Evolutionary conservation across 2,888 invertebrate genomes (phyloP), one percentile per base, ranked within the genome.

Genomic region (Glomeris marginata): DNA sequence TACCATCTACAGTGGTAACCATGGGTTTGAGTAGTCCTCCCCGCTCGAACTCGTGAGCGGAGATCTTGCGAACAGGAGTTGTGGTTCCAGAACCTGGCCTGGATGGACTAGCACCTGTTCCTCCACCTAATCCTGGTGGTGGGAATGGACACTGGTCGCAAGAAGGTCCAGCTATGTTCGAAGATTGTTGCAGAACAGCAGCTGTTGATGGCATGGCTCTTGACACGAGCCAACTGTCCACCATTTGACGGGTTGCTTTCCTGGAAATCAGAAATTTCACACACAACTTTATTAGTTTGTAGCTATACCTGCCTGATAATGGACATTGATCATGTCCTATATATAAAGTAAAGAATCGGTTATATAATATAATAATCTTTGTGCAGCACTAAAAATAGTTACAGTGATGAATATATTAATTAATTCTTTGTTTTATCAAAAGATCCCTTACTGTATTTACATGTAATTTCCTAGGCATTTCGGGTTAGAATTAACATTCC

Each of bases 1-100:
- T 86, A 15, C 94, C 94, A 66, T 92, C 92, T 53, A 91, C 84
- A 20, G 87, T 90, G 62, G 86, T 90, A 58, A 94, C 85, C 69
- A 94, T 83, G 55, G 92, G 91, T 66, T 90, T 88, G 57, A 91
- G 71, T 20, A 90, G 76, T 55, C 91, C 91, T 21, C 91, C 88
- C 10, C 86, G 78, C 70, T 92, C 92, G 66, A 94, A 94, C 69
- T 94, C 92, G 72, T 91, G 91, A 51, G 92, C 91, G 48, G 92
- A 92, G 67, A 94, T 91, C 74, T 76, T 80, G 71, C 84, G 77
- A 58, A 92, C 91, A 45, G 92, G 94, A 50, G 92, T 92, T 55
- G 91, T 87, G 48, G 88, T 86, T 5, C 90, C 91, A 2, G 85
- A 86, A 52, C 83, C 81, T 37, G 80, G 77, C 52, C 78, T 73